Percentiles rank a stretch among this genome's conserved stretches.
These are phyloP conservation scores for Synodontis membranacea DNA, from an alignment of 2,113 vertebrate species.

Conservation along the genomic window DNA sequence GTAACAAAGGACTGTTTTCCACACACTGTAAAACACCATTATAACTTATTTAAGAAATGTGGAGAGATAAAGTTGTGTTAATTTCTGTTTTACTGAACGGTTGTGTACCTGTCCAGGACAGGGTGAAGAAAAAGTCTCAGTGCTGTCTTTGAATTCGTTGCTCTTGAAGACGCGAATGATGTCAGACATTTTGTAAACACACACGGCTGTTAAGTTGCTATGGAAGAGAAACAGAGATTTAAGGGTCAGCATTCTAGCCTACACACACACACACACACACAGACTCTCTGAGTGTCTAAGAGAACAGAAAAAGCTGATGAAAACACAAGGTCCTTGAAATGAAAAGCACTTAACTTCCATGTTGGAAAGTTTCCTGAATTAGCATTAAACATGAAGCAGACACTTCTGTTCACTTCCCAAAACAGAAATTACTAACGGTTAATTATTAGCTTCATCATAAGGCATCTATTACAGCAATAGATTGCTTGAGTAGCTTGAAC, in stretches of 20 bases:
- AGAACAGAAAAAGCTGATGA: conserved; percentile 3
- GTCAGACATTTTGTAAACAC: conserved; percentile 61
- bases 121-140: accelerated
- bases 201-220: conserved; percentile 71
- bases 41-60: not conserved
- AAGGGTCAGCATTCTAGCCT: not conserved
- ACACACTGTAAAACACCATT: conserved; percentile 60
- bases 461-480: not conserved
- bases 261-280: not conserved
- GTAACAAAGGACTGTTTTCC: not conserved
- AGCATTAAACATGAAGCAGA: not conserved
- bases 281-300: not conserved
- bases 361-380: not conserved
- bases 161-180: conserved; percentile 58
- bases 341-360: not conserved
- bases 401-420: not conserved
- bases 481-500: not conserved
- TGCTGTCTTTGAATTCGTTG: conserved; percentile 49
- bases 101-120: conserved; percentile 54
- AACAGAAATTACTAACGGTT: not conserved
- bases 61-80: not conserved
- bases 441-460: not conserved
- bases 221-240: conserved; percentile 28
- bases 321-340: not conserved
- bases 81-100: not conserved